Percentiles rank a stretch among this genome's conserved stretches.
These are phyloP conservation scores for Umimayanthus chanpuru DNA, from an alignment of 92 coral and sea anemone genomes.

Conservation along the genomic window DNA sequence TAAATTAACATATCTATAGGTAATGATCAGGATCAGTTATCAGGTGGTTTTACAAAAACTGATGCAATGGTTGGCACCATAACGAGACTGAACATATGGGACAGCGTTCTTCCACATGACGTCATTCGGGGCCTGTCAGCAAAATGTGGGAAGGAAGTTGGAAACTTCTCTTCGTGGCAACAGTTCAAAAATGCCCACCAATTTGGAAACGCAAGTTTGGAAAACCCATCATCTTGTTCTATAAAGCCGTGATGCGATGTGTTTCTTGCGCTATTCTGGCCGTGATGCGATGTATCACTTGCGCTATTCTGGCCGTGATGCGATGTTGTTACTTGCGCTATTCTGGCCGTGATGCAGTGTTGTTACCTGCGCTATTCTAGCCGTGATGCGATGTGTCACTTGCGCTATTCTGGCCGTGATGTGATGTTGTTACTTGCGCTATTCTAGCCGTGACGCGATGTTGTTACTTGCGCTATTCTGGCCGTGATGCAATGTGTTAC, in stretches of 20 bases:
- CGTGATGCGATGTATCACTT: too few species aligned
- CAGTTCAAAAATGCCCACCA: neutral
- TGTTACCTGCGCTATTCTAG: too few species aligned
- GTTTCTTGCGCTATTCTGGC: too few species aligned
- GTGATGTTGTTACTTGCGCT: too few species aligned
- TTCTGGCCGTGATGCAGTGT: neutral
- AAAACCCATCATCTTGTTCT: constrained; percentile 3
- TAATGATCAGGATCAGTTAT: neutral
- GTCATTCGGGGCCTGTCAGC: constrained; percentile 22
- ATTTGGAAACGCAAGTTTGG: neutral
- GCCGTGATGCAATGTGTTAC: too few species aligned
- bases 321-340: too few species aligned
- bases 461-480: too few species aligned
- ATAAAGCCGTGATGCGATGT: neutral
- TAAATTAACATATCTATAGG: neutral
- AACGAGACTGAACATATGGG: constrained; percentile 27
- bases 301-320: too few species aligned
- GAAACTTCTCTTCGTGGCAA: constrained; percentile 26
- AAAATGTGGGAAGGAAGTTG: constrained; percentile 25
- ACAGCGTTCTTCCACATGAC: neutral
- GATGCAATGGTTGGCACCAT: constrained; percentile 17
- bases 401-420: too few species aligned
- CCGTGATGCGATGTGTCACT: too few species aligned
- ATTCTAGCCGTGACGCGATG: neutral
- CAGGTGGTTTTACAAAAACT: neutral